Conservation (phyloP, 1,140 invertebrate species). For the Drosophila eugracilis region DNA sequence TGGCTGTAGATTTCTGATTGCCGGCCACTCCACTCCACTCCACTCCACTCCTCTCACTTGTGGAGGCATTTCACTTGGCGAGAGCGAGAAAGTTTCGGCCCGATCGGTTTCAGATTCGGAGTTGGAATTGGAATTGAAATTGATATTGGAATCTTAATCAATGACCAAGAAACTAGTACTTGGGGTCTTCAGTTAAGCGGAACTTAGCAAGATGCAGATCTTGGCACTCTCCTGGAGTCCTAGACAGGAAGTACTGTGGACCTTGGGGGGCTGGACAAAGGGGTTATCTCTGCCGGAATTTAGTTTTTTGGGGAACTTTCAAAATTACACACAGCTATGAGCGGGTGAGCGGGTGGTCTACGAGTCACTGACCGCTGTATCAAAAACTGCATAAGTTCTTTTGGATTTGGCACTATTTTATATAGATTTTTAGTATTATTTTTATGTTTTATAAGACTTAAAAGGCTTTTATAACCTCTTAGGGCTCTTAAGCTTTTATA, state of each 20-base stretch:
- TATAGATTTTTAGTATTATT: neutral
- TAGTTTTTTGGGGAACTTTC: conserved; percentile 9
- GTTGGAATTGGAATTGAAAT: conserved; percentile 1
- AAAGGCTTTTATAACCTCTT: too few species aligned
- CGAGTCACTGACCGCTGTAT: conserved; percentile 14
- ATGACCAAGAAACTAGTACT: conserved; percentile 10
- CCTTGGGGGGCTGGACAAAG: conserved; percentile 22
- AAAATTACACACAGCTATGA: conserved; percentile 14
- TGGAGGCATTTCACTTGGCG: conserved; percentile 56
- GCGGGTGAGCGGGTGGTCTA: conserved; percentile 1
- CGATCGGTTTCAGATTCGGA: conserved; percentile 14
- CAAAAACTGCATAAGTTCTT: neutral
- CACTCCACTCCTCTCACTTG: conserved; percentile 5
- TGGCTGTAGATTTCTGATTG: conserved; percentile 22
- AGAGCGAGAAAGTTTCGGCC: conserved; percentile 62
- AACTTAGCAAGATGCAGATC: neutral
- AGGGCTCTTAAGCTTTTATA: too few species aligned
- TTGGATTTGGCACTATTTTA: too few species aligned
- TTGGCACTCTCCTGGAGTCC: conserved; percentile 11
- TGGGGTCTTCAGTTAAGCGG: conserved; percentile 15
- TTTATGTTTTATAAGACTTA: too few species aligned
- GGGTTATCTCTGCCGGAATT: neutral
- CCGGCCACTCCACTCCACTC: too few species aligned
- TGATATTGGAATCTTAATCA: conserved; percentile 13
- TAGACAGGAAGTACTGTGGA: conserved; percentile 48